These are phyloP conservation scores for Lethocerus indicus DNA, from an alignment of 1,140 invertebrate species.

Conservation along the genomic window DNA sequence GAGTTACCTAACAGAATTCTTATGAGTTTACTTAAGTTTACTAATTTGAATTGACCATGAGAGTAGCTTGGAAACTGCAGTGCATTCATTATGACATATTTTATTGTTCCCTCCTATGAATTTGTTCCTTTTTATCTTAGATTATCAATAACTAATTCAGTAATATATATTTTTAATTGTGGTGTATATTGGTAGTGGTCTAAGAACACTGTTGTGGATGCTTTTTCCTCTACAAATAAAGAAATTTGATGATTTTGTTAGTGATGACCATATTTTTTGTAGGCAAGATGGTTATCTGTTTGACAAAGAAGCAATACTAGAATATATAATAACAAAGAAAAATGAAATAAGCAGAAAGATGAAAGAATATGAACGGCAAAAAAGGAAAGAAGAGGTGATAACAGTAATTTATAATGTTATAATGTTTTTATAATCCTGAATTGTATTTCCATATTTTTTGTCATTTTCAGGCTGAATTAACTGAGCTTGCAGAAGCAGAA, in stretches of 20 bases:
- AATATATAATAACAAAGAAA: constrained; percentile 93
- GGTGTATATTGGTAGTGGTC: too few relatives aligned
- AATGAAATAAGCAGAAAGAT: constrained; percentile 75
- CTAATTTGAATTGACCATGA: too few relatives aligned
- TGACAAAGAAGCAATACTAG: constrained; percentile 92
- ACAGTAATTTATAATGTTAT: neutral
- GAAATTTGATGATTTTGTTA: constrained; percentile 21
- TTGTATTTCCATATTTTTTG: neutral
- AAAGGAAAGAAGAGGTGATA: constrained; percentile 45
- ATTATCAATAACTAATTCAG: too few relatives aligned
- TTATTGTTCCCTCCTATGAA: too few relatives aligned
- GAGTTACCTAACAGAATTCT: neutral
- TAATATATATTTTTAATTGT: too few relatives aligned
- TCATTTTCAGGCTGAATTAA: constrained; percentile 30
- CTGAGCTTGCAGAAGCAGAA: constrained; percentile 48
- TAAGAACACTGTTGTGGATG: too few relatives aligned
- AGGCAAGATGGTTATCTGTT: constrained; percentile 87
- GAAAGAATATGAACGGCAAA: constrained; percentile 87
- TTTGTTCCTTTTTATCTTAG: too few relatives aligned
- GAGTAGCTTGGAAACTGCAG: too few relatives aligned
- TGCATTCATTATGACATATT: too few relatives aligned
- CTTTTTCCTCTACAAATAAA: too few relatives aligned
- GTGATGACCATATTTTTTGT: constrained; percentile 12
- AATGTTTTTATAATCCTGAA: neutral
- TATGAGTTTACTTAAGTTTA: too few relatives aligned